Percentiles rank a stretch among this genome's conserved stretches.
phyloP scores from a whole-genome alignment of 1,140 invertebrate genomes.

The Thalassaphorura encarpata region DNA sequence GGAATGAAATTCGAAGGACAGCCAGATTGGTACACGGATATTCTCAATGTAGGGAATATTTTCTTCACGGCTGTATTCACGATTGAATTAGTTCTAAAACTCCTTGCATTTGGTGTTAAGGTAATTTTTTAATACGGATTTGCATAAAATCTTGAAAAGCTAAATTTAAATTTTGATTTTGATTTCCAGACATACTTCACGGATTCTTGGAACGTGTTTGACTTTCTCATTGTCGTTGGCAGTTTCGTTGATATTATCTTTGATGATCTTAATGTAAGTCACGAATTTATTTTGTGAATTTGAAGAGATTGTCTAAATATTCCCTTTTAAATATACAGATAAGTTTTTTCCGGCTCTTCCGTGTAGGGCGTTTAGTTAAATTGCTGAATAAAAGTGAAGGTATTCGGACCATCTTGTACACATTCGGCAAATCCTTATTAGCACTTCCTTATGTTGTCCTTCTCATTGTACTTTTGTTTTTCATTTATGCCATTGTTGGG shows the following conservation, averaged over 20 bases:
- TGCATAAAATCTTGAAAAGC: no score
- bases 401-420: conserved; percentile 96
- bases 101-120: conserved; percentile 97
- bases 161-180: not conserved
- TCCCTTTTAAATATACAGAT: conserved; percentile 77
- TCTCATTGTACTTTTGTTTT: conserved; percentile 96
- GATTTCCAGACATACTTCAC: conserved; percentile 91
- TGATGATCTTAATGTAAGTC: conserved; percentile 79
- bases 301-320: conserved; percentile 48
- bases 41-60: conserved; percentile 88
- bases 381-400: conserved; percentile 93
- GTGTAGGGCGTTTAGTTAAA: conserved; percentile 96
- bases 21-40: conserved; percentile 67
- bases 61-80: conserved; percentile 97
- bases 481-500: conserved; percentile 99
- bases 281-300: not conserved
- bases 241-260: conserved; percentile 99
- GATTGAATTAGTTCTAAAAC: conserved; percentile 94
- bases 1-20: conserved; percentile 97
- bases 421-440: conserved; percentile 98
- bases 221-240: conserved; percentile 97
- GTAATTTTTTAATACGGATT: conserved; percentile 41
- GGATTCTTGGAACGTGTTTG: conserved; percentile 99
- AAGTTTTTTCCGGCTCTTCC: conserved; percentile 97
- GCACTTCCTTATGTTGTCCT: conserved; percentile 97